Conservation (phyloP, 2,888 invertebrate genomes). For the Carabus problematicus region DNA sequence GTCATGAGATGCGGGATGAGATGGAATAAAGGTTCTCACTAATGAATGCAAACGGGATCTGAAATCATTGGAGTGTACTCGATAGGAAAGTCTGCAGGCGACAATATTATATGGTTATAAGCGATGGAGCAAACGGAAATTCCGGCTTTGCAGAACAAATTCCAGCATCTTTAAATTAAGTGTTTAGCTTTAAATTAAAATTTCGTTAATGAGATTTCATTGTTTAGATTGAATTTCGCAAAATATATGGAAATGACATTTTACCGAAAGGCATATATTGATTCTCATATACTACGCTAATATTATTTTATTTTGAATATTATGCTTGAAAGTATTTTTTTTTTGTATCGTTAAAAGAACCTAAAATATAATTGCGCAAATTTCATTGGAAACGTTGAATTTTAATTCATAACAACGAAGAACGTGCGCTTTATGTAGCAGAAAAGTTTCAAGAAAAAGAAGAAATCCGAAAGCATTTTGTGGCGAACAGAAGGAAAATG, state of each 20-base stretch:
- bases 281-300: too few relatives aligned
- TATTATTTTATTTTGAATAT: too few relatives aligned
- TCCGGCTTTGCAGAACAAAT: slow-evolving; percentile 12
- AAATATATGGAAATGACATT: too few relatives aligned
- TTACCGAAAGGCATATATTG: too few relatives aligned
- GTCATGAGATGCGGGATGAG: slow-evolving; percentile 34
- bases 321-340: slow-evolving; percentile 1
- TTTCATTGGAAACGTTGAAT: slow-evolving; percentile 25
- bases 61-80: slow-evolving; percentile 40
- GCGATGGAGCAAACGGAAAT: slow-evolving; percentile 25
- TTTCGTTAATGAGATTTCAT: slow-evolving; percentile 39
- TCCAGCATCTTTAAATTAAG: slow-evolving; percentile 32
- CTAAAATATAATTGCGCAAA: slow-evolving; percentile 23
- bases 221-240: slow-evolving; percentile 3
- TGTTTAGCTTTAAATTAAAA: slow-evolving; percentile 38
- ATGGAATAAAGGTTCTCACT: slow-evolving; percentile 42
- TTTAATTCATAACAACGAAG: slow-evolving; percentile 25
- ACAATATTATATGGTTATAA: slow-evolving; percentile 45
- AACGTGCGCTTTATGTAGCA: too few relatives aligned
- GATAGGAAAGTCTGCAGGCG: slow-evolving; percentile 43
- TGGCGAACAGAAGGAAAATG: slow-evolving; percentile 25
- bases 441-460: slow-evolving; percentile 25
- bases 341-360: slow-evolving; percentile 19
- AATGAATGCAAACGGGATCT: slow-evolving; percentile 45
- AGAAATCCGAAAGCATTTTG: slow-evolving; percentile 25